phyloP scores from a whole-genome alignment of 2,113 vertebrate genomes.

The Isurus oxyrinchus region DNA sequence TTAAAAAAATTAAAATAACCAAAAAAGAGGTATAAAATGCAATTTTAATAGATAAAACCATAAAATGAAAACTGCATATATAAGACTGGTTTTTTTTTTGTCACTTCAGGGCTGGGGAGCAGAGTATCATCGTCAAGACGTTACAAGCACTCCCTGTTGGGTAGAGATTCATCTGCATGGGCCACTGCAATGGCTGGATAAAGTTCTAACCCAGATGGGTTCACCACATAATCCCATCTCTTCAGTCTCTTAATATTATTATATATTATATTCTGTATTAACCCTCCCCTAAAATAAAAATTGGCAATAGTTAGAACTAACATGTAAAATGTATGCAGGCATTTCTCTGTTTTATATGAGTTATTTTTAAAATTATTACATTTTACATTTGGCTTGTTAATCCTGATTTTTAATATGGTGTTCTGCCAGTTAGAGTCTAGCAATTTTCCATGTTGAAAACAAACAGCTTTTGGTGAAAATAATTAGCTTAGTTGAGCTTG shows the following conservation, averaged over 20 bases:
- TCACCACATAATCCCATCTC: conserved; percentile 96
- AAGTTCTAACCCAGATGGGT: conserved; percentile 96
- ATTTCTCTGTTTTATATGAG: neutral
- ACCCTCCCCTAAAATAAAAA: conserved; percentile 42
- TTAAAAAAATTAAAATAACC: neutral
- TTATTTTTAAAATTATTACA: neutral
- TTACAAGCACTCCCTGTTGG: conserved; percentile 98
- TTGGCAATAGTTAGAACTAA: neutral
- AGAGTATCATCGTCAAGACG: conserved; percentile 93
- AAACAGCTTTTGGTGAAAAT: neutral
- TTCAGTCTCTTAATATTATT: conserved; percentile 78
- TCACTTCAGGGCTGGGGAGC: conserved; percentile 87
- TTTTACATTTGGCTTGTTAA: neutral
- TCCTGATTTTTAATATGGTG: neutral
- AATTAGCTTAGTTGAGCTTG: neutral
- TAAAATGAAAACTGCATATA: neutral
- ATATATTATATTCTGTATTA: conserved; percentile 41
- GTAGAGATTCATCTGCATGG: conserved; percentile 95
- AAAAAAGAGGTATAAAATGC: neutral
- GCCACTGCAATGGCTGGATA: conserved; percentile 95
- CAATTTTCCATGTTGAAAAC: neutral
- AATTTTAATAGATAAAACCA: neutral
- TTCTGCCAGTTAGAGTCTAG: neutral
- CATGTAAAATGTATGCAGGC: neutral
- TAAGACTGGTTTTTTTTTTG: neutral